A percentile compares a stretch with the other conserved stretches of the same genome.
These are phyloP conservation scores for Sciurus carolinensis DNA, from an alignment of 2,797 vertebrate genomes.

Conservation along the genomic window DNA sequence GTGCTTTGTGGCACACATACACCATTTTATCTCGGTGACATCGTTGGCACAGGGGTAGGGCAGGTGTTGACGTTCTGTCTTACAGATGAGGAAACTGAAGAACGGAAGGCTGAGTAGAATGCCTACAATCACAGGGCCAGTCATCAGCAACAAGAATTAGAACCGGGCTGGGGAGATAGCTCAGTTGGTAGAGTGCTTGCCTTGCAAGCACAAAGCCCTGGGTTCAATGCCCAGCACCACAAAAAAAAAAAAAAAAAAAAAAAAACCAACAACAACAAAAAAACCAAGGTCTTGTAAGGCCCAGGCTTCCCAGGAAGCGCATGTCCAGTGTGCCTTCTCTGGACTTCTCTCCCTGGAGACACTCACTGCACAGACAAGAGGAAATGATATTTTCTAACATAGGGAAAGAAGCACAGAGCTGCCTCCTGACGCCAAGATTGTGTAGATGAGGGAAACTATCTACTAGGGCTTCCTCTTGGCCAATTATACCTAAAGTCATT, in stretches of 20 bases:
- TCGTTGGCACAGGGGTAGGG: background rate
- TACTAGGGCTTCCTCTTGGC: constrained; percentile 13
- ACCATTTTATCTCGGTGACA: background rate
- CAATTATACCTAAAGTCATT: constrained; percentile 41
- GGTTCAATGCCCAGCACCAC: too few relatives aligned
- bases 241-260: too few relatives aligned
- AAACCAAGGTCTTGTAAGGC: background rate
- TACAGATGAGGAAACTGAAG: background rate
- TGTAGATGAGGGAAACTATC: background rate
- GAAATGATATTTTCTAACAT: background rate
- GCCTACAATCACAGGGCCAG: background rate
- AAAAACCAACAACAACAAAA: too few relatives aligned
- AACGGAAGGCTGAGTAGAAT: background rate
- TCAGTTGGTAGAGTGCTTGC: too few relatives aligned
- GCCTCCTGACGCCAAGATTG: background rate
- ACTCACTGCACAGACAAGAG: background rate
- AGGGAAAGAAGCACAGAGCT: background rate
- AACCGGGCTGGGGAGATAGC: background rate
- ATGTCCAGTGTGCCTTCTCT: too few relatives aligned
- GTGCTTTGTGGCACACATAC: background rate
- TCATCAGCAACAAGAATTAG: background rate
- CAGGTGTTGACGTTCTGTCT: background rate
- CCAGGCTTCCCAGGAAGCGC: background rate
- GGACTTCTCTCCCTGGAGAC: background rate
- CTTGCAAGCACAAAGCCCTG: too few relatives aligned